phyloP scores from a whole-genome alignment of 92 coral and sea anemone genomes.

The Siderastrea radians region DNA sequence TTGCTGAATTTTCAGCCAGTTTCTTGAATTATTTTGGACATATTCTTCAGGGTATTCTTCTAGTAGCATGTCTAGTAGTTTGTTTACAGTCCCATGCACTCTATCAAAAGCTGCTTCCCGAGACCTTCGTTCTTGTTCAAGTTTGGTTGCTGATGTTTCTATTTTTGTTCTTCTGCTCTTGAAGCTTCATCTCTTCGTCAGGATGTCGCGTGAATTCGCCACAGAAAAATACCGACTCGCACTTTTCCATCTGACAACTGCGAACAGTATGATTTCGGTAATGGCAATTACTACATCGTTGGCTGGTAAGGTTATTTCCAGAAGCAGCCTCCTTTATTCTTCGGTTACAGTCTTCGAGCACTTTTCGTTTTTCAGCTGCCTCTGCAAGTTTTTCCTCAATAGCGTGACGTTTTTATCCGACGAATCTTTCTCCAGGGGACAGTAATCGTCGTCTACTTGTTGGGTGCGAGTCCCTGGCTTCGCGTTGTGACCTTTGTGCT shows the following conservation, averaged over 20 bases:
- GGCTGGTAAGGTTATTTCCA: constrained; percentile 45
- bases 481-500: constrained; percentile 13
- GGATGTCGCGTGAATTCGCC: constrained; percentile 45
- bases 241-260: constrained; percentile 29
- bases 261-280: constrained; percentile 51
- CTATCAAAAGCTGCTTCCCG: constrained; percentile 34
- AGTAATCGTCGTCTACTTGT: constrained; percentile 25
- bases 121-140: constrained; percentile 42
- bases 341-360: constrained; percentile 20
- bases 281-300: constrained; percentile 59
- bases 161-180: constrained; percentile 32
- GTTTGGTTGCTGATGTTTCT: constrained; percentile 34
- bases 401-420: constrained; percentile 30
- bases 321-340: constrained; percentile 15
- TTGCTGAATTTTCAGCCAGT: constrained; percentile 68
- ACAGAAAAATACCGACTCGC: constrained; percentile 52
- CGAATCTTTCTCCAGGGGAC: constrained; percentile 46
- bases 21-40: neutral
- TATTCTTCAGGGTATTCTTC: constrained; percentile 38
- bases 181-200: constrained; percentile 29
- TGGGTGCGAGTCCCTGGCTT: constrained; percentile 22
- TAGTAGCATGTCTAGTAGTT: constrained; percentile 16
- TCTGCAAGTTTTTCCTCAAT: constrained; percentile 32
- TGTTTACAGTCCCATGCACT: constrained; percentile 38
- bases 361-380: constrained; percentile 28